Conservation (phyloP, 2,888 invertebrate species). For the Malthinus flaveolus region DNA sequence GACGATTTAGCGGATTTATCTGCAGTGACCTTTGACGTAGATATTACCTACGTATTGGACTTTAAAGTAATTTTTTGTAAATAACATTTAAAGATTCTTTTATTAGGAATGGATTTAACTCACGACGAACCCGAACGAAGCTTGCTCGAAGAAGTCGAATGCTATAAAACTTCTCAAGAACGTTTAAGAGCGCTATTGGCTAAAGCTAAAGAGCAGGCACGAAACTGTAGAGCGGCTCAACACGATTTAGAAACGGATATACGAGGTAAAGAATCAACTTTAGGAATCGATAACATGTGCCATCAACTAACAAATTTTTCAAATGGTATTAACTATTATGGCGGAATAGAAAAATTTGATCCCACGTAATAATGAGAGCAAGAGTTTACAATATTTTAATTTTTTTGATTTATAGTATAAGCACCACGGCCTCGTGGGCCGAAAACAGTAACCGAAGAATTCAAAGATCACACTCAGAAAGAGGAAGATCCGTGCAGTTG, state of each 20-base stretch:
- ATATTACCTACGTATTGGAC: too few species aligned
- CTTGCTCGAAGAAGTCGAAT: slow-evolving; percentile 81
- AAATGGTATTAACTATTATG: slow-evolving; percentile 81
- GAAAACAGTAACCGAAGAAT: slow-evolving; percentile 77
- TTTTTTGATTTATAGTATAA: slow-evolving; percentile 59
- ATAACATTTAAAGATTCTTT: too few species aligned
- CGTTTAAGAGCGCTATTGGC: slow-evolving; percentile 75
- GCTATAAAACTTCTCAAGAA: slow-evolving; percentile 77
- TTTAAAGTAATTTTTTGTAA: too few species aligned
- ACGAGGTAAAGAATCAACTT: slow-evolving; percentile 83
- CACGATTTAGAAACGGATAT: slow-evolving; percentile 89
- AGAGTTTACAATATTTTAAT: neutral
- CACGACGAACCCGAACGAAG: slow-evolving; percentile 89
- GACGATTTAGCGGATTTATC: too few species aligned
- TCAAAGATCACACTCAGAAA: slow-evolving; percentile 78
- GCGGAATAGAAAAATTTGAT: slow-evolving; percentile 86
- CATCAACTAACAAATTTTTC: slow-evolving; percentile 82
- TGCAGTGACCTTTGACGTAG: neutral
- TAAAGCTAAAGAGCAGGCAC: slow-evolving; percentile 68
- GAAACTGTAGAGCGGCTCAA: slow-evolving; percentile 77
- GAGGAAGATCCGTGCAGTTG: slow-evolving; percentile 78
- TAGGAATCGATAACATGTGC: slow-evolving; percentile 83
- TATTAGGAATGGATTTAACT: slow-evolving; percentile 80
- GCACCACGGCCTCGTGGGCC: slow-evolving; percentile 81
- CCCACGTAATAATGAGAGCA: slow-evolving; percentile 61